These are phyloP conservation scores for Dolichotis patagonum DNA, from an alignment of 2,113 vertebrate genomes.

Conservation along the genomic window DNA sequence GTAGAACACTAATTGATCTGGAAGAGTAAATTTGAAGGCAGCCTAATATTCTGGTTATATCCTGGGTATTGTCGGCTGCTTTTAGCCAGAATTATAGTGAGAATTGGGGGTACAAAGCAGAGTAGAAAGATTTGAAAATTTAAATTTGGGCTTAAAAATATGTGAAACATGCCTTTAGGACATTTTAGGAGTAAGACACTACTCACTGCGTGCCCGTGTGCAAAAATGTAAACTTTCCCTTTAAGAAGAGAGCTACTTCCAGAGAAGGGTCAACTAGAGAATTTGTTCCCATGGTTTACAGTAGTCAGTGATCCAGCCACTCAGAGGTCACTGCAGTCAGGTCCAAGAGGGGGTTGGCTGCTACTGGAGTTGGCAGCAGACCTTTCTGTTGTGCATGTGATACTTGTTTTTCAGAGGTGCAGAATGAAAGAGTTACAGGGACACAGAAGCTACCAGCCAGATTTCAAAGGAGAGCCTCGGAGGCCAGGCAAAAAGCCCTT, in stretches of 20 bases:
- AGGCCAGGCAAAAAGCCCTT: not conserved
- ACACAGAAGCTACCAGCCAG: not conserved
- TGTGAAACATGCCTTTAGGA: not conserved
- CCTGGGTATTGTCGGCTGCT: not conserved
- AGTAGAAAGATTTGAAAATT: not conserved
- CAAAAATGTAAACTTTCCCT: not conserved
- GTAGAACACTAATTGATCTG: not conserved
- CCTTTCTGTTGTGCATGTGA: not conserved
- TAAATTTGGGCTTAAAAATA: not conserved
- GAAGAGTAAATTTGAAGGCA: not conserved
- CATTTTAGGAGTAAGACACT: not conserved
- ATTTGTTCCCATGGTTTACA: not conserved
- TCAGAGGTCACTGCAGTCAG: not conserved
- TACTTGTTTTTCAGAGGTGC: not conserved
- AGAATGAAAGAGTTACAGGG: not conserved
- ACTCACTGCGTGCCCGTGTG: not conserved
- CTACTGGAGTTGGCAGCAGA: not conserved
- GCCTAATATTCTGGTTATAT: not conserved
- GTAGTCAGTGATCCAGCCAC: not conserved
- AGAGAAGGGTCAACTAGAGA: not conserved
- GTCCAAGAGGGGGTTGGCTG: not conserved
- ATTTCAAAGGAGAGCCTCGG: not conserved
- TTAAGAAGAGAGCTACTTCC: not conserved
- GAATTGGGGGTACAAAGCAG: not conserved
- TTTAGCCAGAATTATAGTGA: not conserved